A percentile compares a stretch with the other conserved stretches of the same genome.
phyloP scores from a whole-genome alignment of 2,888 invertebrate genomes.

The Drosophila prostipennis region DNA sequence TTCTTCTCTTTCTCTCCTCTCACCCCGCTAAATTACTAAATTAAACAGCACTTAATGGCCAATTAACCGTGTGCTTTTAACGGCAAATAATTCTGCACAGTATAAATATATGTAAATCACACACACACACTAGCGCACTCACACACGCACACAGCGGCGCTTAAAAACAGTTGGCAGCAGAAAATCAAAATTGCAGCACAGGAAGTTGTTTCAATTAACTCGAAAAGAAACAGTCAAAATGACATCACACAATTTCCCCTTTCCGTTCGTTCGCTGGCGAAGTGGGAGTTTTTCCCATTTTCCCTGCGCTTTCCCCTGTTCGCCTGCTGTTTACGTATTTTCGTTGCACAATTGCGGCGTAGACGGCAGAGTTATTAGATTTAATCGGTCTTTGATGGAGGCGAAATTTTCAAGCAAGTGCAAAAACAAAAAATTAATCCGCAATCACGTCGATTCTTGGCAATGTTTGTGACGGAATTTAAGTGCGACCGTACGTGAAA shows the following conservation, averaged over 20 bases:
- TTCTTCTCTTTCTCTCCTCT: conserved; percentile 30
- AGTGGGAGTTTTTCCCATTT: conserved; percentile 31
- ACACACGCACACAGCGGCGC: conserved; percentile 38
- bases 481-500: conserved; percentile 24
- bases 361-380: conserved; percentile 4
- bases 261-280: conserved; percentile 22
- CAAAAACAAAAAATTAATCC: conserved; percentile 67
- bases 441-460: conserved; percentile 62
- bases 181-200: conserved; percentile 43
- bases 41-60: conserved; percentile 36
- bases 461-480: conserved; percentile 67
- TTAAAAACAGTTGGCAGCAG: conserved; percentile 37
- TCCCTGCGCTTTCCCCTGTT: conserved; percentile 9
- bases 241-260: conserved; percentile 43
- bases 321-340: conserved; percentile 47
- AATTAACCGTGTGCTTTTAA: conserved; percentile 36
- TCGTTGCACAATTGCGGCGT: conserved; percentile 68
- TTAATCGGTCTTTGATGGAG: conserved; percentile 3
- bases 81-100: conserved; percentile 32
- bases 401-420: conserved; percentile 57
- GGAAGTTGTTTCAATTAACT: conserved; percentile 74
- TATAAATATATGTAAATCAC: conserved; percentile 23
- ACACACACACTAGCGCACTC: conserved; percentile 34
- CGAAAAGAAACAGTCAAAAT: conserved; percentile 54
- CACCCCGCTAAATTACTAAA: conserved; percentile 21